Base-by-base conservation (phyloP, 2,113 vertebrate species). In the Callionymus lyra region DNA sequence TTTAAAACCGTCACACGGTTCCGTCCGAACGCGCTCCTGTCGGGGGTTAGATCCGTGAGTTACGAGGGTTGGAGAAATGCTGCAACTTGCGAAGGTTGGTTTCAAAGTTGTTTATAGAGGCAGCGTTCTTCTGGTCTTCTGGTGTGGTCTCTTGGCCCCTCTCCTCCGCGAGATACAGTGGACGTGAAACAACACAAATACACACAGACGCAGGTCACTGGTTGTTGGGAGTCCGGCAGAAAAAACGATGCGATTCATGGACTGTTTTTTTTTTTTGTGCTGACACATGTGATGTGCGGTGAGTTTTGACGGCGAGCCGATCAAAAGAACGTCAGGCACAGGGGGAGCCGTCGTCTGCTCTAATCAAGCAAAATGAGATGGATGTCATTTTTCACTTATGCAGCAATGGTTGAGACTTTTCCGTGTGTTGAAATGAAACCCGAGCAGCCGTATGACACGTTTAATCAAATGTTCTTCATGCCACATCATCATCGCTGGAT, bases 61-160 rank as follows among this genome's bases (percentile, higher is more conserved):
- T 63, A 50, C 16, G 47, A 49, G 49, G 48, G 21, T 8, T 19
- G 61, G 60, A 54, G 68, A 68, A 72, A 50, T 32, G 38, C 41
- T 53, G 47, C 36, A 47, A 52, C 32, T 9, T 41, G 38, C 56
- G 41, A 48, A 40, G 59, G 50, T 50, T 56, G 60, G 55, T 57
- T 59, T 55, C 38, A 62, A 72, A 54, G 48, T 55, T 71, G 51
- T 75, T 74, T 72, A 72, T 47, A 68, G 72, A 68, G 48, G 47
- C 64, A 53, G 61, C 31, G 13, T 41, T 63, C 38, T 35, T 75
- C 59, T 72, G 62, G 75, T 72, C 79, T 59, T 61, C 73, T 77
- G 57, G 76, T 77, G 79, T 81, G 79, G 79, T 79, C 79, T 17
- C 34, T 65, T 63, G 70, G 70, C 57, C 53, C 35, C 66, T 38